Conservation (phyloP, 2,888 invertebrate genomes). For the Hydraecia micacea region DNA sequence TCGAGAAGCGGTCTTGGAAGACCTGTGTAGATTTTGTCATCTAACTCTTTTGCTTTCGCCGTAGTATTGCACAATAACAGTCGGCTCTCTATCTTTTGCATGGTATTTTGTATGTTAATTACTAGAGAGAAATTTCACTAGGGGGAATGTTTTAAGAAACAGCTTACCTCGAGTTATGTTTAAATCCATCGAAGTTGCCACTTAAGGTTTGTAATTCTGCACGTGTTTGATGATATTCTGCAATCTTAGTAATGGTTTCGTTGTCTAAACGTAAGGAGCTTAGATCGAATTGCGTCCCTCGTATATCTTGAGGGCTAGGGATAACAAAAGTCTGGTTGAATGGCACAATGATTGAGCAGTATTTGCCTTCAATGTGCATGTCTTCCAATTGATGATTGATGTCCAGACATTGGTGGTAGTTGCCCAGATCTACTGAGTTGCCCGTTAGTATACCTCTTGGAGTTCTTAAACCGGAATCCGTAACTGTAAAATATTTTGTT, state of each 20-base stretch:
- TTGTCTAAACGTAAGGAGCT: constrained; percentile 35
- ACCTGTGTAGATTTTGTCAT: neutral
- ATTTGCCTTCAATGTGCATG: constrained; percentile 56
- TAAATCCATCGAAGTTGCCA: constrained; percentile 40
- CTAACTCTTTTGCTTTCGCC: neutral
- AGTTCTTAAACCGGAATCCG: constrained; percentile 58
- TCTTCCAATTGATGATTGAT: constrained; percentile 40
- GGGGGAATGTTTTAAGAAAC: neutral
- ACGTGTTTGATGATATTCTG: constrained; percentile 29
- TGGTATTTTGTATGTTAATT: neutral
- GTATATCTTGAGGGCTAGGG: constrained; percentile 36
- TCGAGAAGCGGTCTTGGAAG: neutral
- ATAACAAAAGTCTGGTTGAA: constrained; percentile 38
- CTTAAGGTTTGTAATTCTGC: constrained; percentile 14
- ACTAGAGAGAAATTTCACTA: neutral
- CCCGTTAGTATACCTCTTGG: constrained; percentile 57
- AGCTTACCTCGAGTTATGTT: constrained; percentile 14
- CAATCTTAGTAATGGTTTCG: constrained; percentile 23
- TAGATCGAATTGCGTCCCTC: constrained; percentile 42
- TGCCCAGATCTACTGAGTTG: constrained; percentile 56
- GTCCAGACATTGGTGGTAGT: constrained; percentile 59
- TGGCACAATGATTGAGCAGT: constrained; percentile 57
- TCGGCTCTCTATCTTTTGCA: too few relatives aligned
- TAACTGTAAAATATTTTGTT: constrained; percentile 34
- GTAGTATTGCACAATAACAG: neutral